Base-by-base conservation (phyloP, 2,888 invertebrate species). In the Tortrix viridana region DNA sequence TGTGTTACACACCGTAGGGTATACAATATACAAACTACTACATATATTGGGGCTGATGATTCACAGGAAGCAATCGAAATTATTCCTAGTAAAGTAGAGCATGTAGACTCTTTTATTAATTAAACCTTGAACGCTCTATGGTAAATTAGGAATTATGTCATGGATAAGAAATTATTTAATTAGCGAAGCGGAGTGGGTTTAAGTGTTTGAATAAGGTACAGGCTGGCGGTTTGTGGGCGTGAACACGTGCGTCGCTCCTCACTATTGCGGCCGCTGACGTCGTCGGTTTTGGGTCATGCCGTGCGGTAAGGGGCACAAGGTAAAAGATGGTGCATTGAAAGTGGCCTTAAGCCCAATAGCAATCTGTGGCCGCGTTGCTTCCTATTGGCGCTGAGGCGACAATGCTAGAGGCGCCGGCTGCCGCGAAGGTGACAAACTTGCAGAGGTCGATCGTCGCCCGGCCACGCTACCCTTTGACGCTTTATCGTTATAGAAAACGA, bases 281-380 rank as follows among this genome's bases (percentile, higher is more conserved):
- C 69, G 66, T 58, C 69, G 73, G 80, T 89, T 89, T 89, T 81
- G 87, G 91, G 89, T 90, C 89, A 89, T 78, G 82, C 81, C 74
- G 79, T 80, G 77, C 77, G 76, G 80, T 88, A 92, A 91, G 90
- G 88, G 83, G 91, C 86, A 92, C 92, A 92, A 91, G 92, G 92
- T 88, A 88, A 92, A 89, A 91, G 91, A 92, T 92, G 92, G 92
- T 91, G 89, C 92, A 92, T 91, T 92, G 90, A 90, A 85, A 88
- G 86, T 81, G 92, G 85, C 92, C 92, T 91, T 90, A 92, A 86
- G 89, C 90, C 90, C 90, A 91, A 92, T 91, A 91, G 90, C 89
- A 79, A 87, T 86, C 86, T 88, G 85, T 79, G 87, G 78, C 82
- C 83, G 86, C 77, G 84, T 80, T 84, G 91, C 92, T 92, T 92